These are phyloP conservation scores for Tauraco hartlaubi DNA, from an alignment of 2,797 vertebrate genomes.

Conservation along the genomic window DNA sequence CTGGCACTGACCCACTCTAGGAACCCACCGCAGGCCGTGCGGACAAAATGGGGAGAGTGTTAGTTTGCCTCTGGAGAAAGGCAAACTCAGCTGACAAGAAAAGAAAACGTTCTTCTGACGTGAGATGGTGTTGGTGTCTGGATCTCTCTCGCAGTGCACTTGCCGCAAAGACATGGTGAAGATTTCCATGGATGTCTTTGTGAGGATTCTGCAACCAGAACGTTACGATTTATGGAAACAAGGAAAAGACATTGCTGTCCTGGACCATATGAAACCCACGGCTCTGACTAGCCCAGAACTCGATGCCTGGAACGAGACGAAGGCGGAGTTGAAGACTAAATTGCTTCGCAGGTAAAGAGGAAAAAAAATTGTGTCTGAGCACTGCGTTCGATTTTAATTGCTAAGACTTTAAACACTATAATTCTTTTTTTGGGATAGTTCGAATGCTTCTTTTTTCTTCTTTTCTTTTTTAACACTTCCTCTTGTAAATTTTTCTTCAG, in stretches of 20 bases:
- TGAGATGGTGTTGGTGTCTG: not conserved
- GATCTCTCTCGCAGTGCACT: slow-evolving; percentile 76
- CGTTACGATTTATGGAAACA: slow-evolving; percentile 96
- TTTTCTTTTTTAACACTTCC: not conserved
- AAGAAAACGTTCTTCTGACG: not conserved
- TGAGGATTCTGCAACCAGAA: slow-evolving; percentile 93
- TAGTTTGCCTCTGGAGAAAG: not conserved
- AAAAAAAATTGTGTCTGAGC: not conserved
- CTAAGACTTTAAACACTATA: accelerated
- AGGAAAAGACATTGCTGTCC: slow-evolving; percentile 87
- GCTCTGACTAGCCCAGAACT: slow-evolving; percentile 89
- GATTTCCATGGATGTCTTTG: slow-evolving; percentile 99
- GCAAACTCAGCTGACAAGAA: not conserved
- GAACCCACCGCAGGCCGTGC: accelerated
- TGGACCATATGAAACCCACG: slow-evolving; percentile 94
- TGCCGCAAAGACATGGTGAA: slow-evolving; percentile 99
- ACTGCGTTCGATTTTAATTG: not conserved
- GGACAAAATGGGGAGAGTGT: not conserved
- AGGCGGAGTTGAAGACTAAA: slow-evolving; percentile 84
- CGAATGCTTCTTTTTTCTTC: not conserved
- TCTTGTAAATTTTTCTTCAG: not conserved
- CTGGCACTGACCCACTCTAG: not conserved
- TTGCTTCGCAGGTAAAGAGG: slow-evolving; percentile 87
- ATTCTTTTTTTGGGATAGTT: not conserved
- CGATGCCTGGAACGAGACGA: slow-evolving; percentile 89